Conservation (phyloP, 2,888 invertebrate species). For the Drosophila prostipennis region DNA sequence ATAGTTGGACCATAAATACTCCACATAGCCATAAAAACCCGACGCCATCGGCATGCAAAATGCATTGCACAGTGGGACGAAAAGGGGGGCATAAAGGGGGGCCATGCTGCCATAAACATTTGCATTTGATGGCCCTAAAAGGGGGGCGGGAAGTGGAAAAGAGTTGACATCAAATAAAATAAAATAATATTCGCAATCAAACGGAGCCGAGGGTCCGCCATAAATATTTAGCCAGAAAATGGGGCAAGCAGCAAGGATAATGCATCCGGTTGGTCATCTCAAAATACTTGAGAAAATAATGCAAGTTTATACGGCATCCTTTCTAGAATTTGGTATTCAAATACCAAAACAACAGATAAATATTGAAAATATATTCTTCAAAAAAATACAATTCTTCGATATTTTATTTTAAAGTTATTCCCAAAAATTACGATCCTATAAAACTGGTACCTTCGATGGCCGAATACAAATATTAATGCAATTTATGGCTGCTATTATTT, state of each 20-base stretch:
- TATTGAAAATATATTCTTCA: too few relatives aligned
- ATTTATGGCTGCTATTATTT: constrained; percentile 47
- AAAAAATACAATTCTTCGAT: too few relatives aligned
- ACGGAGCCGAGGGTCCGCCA: constrained; percentile 14
- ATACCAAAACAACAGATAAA: too few relatives aligned
- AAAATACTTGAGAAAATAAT: neutral
- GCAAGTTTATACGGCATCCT: too few relatives aligned
- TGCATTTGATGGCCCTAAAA: constrained; percentile 32
- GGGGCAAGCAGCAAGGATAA: constrained; percentile 6
- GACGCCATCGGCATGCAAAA: constrained; percentile 29
- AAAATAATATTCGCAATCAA: constrained; percentile 43
- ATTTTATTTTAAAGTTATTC: neutral
- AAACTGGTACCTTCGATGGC: neutral
- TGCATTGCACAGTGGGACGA: constrained; percentile 13
- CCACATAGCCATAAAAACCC: constrained; percentile 21
- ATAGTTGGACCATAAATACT: constrained; percentile 34
- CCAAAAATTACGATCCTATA: neutral
- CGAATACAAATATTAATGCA: neutral
- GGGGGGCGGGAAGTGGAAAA: neutral
- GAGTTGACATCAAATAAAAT: constrained; percentile 38
- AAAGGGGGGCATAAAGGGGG: neutral
- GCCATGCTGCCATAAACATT: constrained; percentile 28
- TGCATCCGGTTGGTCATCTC: neutral
- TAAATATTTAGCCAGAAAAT: constrained; percentile 8
- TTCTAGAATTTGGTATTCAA: too few relatives aligned